Base-by-base conservation (phyloP, 2,113 vertebrate species). In the Gallinago paraguaiae region DNA sequence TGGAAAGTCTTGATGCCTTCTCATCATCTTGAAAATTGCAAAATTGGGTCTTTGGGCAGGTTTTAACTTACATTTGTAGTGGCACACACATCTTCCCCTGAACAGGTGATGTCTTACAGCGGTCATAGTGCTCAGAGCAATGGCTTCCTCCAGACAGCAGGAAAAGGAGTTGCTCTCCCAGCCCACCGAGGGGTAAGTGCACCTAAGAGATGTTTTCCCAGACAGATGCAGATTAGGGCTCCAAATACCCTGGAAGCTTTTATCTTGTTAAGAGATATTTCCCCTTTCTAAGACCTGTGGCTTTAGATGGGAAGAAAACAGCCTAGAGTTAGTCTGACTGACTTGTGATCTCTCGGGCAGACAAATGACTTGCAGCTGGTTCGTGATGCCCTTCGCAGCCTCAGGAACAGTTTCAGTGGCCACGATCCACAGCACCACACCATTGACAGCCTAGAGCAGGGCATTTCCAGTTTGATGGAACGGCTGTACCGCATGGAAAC, bases 341-440 rank as follows among this genome's bases (percentile, higher is more conserved):
- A 68, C 30, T 28, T 8, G 13, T 10, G 68, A 2, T 96, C 50
- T 95, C 78, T 46, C 59, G 92, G 54, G 78, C 97, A 99, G 98
- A 97, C 98, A 20, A 99, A 98, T 7, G 99, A 99, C 96, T 96
- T 99, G 88, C 99, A 99, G 97, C 98, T 99, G 56, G 98, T 99
- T 2, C 97, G 98, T 16, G 99, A 99, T 14, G 98, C 99, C 17
- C 98, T 99, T 2, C 98, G 99, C 46, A 99, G 99, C 96, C 97
- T 99, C 91, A 98, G 99, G 95, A 99, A 98, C 96, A 99, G 98
- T 93, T 99, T 99, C 95, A 98, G 99, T 8, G 99, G 98, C 33
- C 99, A 99, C 0, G 99, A 99, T 82, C 99, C 99, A 1, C 99
- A 99, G 96, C 99, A 99, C 84, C 99, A 99, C 95, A 99, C 99